A percentile compares a stretch with the other conserved stretches of the same genome.
Conservation (phyloP, 2,797 vertebrate genomes). For the Oryzias dopingdopingensis region DNA sequence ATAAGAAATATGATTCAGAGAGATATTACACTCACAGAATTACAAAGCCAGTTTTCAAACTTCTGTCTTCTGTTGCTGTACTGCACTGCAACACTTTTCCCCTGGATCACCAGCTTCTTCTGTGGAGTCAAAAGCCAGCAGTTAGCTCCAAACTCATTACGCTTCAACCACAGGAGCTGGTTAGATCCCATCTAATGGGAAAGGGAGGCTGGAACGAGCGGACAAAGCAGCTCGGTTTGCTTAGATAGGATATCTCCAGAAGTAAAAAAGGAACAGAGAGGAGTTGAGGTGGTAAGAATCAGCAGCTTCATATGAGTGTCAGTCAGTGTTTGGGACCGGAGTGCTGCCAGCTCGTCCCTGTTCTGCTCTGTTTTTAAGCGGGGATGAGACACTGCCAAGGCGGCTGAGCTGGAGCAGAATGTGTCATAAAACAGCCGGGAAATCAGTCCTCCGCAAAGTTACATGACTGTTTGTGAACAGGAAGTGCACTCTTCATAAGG, state of each 20-base stretch:
- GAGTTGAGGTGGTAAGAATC: conserved; percentile 31
- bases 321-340: conserved; percentile 81
- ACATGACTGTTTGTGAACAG: conserved; percentile 34
- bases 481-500: conserved; percentile 25
- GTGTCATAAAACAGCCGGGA: conserved; percentile 45
- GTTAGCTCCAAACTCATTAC: conserved; percentile 30
- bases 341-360: conserved; percentile 64
- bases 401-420: conserved; percentile 72
- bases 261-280: conserved; percentile 46
- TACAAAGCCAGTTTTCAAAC: conserved; percentile 99
- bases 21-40: conserved; percentile 84
- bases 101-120: conserved; percentile 95
- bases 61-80: conserved; percentile 95
- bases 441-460: conserved; percentile 24
- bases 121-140: conserved; percentile 83
- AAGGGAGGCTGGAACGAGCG: conserved; percentile 80
- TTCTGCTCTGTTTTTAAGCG: conserved; percentile 55
- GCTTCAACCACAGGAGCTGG: conserved; percentile 29
- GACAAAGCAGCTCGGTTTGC: conserved; percentile 54
- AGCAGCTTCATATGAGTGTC: conserved; percentile 61
- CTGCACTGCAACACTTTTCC: conserved; percentile 96
- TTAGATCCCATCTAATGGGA: conserved; percentile 76
- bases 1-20: conserved; percentile 4
- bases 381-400: conserved; percentile 61
- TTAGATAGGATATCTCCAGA: conserved; percentile 44